Percentiles rank a stretch among this genome's conserved stretches.
Evolutionary conservation across 2,113 vertebrate species (phyloP).

Genomic region (Eudyptes chrysolophus): DNA sequence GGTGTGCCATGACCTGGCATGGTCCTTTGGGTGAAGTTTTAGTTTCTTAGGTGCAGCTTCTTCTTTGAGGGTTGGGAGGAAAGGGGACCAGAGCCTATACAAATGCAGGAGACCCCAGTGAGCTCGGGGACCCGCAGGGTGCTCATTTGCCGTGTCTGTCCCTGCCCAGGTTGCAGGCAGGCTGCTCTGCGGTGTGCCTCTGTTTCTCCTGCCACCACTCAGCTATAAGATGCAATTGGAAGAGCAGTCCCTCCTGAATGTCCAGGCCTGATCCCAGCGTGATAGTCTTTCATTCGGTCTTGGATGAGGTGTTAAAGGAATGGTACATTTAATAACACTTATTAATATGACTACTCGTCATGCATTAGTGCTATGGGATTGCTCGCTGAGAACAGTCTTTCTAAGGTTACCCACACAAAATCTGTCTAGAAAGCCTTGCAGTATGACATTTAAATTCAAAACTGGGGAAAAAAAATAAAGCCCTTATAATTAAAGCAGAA

Average conservation of each 20-base stretch:
- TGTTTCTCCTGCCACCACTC: neutral
- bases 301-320: neutral
- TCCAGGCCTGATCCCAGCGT: neutral
- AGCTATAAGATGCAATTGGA: neutral
- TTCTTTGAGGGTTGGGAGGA: neutral
- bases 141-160: accelerated
- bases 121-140: neutral
- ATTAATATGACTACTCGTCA: neutral
- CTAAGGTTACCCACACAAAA: slow-evolving; percentile 19
- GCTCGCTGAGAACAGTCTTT: neutral
- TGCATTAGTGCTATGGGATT: neutral
- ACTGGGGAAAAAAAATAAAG: neutral
- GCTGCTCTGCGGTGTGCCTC: neutral
- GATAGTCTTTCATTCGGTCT: neutral
- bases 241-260: neutral
- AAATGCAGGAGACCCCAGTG: neutral
- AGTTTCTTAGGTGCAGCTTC: neutral
- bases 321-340: neutral
- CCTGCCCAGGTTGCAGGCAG: accelerated
- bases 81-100: neutral
- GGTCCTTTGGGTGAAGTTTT: neutral
- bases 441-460: slow-evolving; percentile 32
- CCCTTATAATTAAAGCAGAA: neutral
- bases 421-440: neutral
- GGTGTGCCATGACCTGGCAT: accelerated